A percentile compares a stretch with the other conserved stretches of the same genome.
Conservation (phyloP, 2,888 invertebrate species). For the Brassicogethes aeneus region DNA sequence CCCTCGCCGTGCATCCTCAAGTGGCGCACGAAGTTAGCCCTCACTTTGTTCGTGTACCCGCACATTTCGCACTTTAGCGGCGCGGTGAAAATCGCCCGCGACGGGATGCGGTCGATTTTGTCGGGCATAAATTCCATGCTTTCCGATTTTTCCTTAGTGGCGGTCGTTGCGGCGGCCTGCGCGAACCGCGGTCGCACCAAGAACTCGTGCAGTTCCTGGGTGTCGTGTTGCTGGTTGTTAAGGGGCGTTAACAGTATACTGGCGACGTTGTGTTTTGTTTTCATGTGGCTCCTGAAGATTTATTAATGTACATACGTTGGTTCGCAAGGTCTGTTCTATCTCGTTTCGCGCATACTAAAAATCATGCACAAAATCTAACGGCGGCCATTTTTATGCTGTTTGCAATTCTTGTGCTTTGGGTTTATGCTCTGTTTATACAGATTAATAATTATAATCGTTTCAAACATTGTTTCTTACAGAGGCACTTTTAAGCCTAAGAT, state of each 20-base stretch:
- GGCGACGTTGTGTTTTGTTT: constrained; percentile 42
- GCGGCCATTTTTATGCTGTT: too few species aligned
- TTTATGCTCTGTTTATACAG: too few species aligned
- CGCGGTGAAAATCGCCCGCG: constrained; percentile 53
- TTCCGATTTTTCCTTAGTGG: too few species aligned
- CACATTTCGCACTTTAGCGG: constrained; percentile 55
- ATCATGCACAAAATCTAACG: too few species aligned
- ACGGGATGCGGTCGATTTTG: constrained; percentile 56
- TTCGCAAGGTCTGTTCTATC: too few species aligned
- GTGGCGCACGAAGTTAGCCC: constrained; percentile 63
- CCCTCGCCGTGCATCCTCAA: constrained; percentile 55
- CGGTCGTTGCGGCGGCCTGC: constrained; percentile 3
- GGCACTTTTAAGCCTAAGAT: too few species aligned
- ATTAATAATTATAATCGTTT: too few species aligned
- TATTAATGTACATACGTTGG: too few species aligned
- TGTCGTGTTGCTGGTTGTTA: constrained; percentile 40
- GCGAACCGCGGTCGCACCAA: constrained; percentile 38
- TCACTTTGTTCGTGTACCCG: constrained; percentile 54
- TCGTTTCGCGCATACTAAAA: too few species aligned
- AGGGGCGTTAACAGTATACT: constrained; percentile 40
- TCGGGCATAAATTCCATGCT: constrained; percentile 51
- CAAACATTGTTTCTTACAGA: too few species aligned
- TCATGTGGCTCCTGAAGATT: constrained; percentile 44
- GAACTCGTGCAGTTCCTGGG: constrained; percentile 43
- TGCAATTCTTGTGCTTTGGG: too few species aligned